Conservation (phyloP, 2,888 invertebrate species). For the Pandemis corylana region DNA sequence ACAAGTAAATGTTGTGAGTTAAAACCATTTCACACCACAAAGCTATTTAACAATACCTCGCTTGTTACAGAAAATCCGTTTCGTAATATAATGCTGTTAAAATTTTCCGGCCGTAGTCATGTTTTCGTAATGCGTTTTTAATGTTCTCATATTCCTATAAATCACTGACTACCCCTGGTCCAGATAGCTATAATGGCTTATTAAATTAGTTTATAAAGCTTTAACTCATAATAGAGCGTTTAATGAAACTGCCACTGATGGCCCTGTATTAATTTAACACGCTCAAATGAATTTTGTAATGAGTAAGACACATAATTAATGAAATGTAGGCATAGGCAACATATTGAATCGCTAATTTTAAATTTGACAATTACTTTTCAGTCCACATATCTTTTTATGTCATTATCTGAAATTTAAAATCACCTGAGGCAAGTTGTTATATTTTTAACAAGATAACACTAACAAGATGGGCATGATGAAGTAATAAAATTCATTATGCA, state of each 20-base stretch:
- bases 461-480: neutral
- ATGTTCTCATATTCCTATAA: conserved; percentile 85
- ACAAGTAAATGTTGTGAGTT: conserved; percentile 6
- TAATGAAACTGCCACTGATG: conserved; percentile 53
- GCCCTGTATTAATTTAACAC: conserved; percentile 52
- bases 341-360: neutral
- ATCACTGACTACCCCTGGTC: conserved; percentile 81
- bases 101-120: conserved; percentile 81
- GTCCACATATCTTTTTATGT: neutral
- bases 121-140: conserved; percentile 85
- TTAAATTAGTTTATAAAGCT: conserved; percentile 70
- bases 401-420: neutral
- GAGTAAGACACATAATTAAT: neutral
- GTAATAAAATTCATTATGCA: neutral
- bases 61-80: conserved; percentile 65
- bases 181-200: conserved; percentile 84
- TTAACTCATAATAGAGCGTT: conserved; percentile 55
- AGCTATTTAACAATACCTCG: conserved; percentile 35
- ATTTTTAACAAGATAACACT: conserved; percentile 4
- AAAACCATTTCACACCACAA: conserved; percentile 20
- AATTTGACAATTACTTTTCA: conserved; percentile 1
- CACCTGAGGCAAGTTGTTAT: neutral
- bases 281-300: conserved; percentile 48
- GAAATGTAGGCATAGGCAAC: neutral
- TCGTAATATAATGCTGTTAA: conserved; percentile 73